phyloP scores from a whole-genome alignment of 2,797 vertebrate genomes.

The Prionace glauca region DNA sequence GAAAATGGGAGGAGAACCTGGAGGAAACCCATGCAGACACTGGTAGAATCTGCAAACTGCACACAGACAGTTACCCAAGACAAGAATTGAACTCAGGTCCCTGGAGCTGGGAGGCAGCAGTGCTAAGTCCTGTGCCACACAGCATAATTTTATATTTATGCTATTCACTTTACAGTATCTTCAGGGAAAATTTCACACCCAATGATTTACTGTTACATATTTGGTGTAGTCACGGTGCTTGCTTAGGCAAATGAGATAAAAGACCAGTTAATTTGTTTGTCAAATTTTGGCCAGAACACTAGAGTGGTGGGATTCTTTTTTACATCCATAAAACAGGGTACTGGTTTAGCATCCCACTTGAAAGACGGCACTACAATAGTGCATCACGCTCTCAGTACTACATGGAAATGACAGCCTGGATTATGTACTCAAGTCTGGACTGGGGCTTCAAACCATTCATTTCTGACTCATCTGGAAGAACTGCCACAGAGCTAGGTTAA shows the following conservation, averaged over 20 bases:
- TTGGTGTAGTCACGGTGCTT: not conserved
- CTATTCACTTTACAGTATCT: not conserved
- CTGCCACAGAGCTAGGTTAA: not conserved
- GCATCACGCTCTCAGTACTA: not conserved
- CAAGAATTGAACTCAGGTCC: too few relatives aligned
- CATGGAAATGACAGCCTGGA: not conserved
- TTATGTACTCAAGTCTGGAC: not conserved
- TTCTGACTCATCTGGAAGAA: not conserved
- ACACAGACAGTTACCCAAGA: too few relatives aligned
- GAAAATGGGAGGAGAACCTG: too few relatives aligned
- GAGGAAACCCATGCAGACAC: too few relatives aligned
- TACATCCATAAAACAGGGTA: not conserved
- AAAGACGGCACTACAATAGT: not conserved
- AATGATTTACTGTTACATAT: not conserved
- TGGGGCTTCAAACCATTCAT: not conserved
- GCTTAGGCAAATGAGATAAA: not conserved
- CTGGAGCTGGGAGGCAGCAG: too few relatives aligned
- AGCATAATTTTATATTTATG: not conserved
- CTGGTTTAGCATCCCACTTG: not conserved
- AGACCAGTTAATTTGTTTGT: not conserved
- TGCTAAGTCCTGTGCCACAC: too few relatives aligned
- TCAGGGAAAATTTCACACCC: not conserved
- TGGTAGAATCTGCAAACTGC: too few relatives aligned
- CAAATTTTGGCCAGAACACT: not conserved
- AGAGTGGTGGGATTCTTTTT: not conserved